Base-by-base conservation (phyloP, 2,888 invertebrate genomes). In the Drosophila prolongata region DNA sequence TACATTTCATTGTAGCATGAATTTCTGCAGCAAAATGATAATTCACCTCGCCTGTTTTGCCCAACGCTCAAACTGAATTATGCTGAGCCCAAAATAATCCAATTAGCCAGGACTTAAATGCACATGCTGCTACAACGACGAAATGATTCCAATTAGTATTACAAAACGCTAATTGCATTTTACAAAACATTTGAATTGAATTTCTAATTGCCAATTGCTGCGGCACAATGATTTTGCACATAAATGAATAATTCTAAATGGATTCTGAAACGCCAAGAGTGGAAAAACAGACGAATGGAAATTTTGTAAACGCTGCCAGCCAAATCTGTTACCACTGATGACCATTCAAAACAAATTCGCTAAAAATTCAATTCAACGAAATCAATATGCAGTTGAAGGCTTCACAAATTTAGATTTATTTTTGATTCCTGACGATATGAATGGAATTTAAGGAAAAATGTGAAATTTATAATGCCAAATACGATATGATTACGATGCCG, bases 121-220 rank as follows among this genome's bases (percentile, higher is more conserved):
- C 57, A 57, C 49, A 46, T 49, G 59, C 24, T 54, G 52, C 19
- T 56, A 44, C 44, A 70, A 59, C 57, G 50, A 60, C 59, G 65
- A 59, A 66, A 83, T 40, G 55, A 68, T 61, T 50, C 57, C 80
- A 86, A 82, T 75, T 74, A 64, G 67, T 64, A 79, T 60, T 67
- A 68, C 69, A 77, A 73, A 82, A 77, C 68, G 66, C 83, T 79
- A 82, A 82, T 82, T 87, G 70, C 70, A 77, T 77, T 81, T 81
- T 57, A 72, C 62, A 73, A 75, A 82, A 79, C 79, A 82, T 77
- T 82, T 82, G 38, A 75, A 88, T 79, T 77, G 87, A 75, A 88
- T 86, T 82, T 73, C 40, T 86, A 82, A 88, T 86, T 86, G 80
- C 54, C 62, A 66, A 67, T 71, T 65, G 66, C 65, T 38, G 58